These are phyloP conservation scores for Maniola jurtina DNA, from an alignment of 1,140 invertebrate species.

Conservation along the genomic window DNA sequence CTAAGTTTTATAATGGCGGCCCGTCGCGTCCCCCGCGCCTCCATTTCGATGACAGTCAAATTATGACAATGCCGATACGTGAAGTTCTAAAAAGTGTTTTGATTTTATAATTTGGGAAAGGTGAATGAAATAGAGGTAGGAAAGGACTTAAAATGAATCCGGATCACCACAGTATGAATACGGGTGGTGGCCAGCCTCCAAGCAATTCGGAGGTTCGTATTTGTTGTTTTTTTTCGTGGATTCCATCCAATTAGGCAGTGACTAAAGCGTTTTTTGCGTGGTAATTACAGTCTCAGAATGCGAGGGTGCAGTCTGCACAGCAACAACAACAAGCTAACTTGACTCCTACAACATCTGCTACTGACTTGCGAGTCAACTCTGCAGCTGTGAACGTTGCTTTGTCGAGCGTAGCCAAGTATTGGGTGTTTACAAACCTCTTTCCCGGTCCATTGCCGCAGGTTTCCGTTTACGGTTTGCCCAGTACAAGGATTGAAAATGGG, in stretches of 20 bases:
- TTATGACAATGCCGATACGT: conserved; percentile 78
- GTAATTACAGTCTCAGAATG: conserved; percentile 61
- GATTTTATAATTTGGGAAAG: conserved; percentile 47
- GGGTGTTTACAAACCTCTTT: conserved; percentile 83
- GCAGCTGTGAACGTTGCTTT: conserved; percentile 81
- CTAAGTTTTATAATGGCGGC: conserved; percentile 82
- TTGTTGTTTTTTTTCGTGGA: conserved; percentile 47
- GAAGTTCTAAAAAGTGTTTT: conserved; percentile 73
- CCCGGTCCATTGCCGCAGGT: conserved; percentile 82
- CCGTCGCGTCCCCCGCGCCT: conserved; percentile 82
- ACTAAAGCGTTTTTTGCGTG: conserved; percentile 30
- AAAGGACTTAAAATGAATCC: conserved; percentile 76
- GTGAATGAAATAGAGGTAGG: conserved; percentile 22
- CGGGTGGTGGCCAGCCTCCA: conserved; percentile 77
- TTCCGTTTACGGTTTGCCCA: conserved; percentile 80
- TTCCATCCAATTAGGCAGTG: conserved; percentile 35
- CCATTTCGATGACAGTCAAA: conserved; percentile 80
- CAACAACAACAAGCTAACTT: conserved; percentile 57
- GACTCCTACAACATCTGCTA: conserved; percentile 77
- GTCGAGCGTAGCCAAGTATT: conserved; percentile 83
- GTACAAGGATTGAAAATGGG: conserved; percentile 79
- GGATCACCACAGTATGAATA: conserved; percentile 77
- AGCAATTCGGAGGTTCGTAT: conserved; percentile 77
- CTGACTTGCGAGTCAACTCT: conserved; percentile 80
- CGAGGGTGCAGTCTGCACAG: conserved; percentile 56